Evolutionary conservation across 2,797 vertebrate genomes (phyloP).

Genomic region (Menidia menidia): DNA sequence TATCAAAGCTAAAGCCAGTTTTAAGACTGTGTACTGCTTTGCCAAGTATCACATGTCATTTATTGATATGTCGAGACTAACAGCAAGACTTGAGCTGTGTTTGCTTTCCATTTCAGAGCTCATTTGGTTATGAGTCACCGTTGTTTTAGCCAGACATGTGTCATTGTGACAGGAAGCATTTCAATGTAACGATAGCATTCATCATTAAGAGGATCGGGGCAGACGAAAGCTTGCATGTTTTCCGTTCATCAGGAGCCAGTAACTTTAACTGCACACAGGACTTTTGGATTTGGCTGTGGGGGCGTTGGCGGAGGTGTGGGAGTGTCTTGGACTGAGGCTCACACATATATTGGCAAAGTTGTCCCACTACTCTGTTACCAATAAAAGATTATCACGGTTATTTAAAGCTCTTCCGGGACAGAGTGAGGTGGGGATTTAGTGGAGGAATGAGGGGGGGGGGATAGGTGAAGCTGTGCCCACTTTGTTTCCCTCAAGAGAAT

Average conservation of each 20-base stretch:
- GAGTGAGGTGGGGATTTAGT: constrained; percentile 17
- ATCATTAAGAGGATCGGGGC: constrained; percentile 25
- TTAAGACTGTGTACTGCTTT: not conserved
- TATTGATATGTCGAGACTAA: not conserved
- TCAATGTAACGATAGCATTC: constrained; percentile 19
- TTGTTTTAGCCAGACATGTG: constrained; percentile 49
- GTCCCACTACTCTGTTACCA: constrained; percentile 60
- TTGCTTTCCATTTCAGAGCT: constrained; percentile 7
- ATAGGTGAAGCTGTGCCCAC: constrained; percentile 58
- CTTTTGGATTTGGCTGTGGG: constrained; percentile 37
- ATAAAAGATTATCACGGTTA: constrained; percentile 72
- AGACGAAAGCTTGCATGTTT: constrained; percentile 51
- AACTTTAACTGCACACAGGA: constrained; percentile 53
- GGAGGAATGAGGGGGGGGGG: constrained; percentile 1
- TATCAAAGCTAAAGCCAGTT: not conserved
- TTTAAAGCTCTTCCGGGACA: constrained; percentile 72
- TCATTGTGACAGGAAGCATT: constrained; percentile 32
- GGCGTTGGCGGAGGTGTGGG: constrained; percentile 30
- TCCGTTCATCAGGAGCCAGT: constrained; percentile 28
- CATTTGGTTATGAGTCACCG: constrained; percentile 32
- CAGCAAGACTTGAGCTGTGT: not conserved
- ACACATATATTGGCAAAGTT: constrained; percentile 51
- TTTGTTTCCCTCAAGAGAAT: constrained; percentile 61
- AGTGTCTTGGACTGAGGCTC: constrained; percentile 30
- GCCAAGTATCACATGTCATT: not conserved